Conservation (phyloP, 2,888 invertebrate species). For the Athalia cordata region DNA sequence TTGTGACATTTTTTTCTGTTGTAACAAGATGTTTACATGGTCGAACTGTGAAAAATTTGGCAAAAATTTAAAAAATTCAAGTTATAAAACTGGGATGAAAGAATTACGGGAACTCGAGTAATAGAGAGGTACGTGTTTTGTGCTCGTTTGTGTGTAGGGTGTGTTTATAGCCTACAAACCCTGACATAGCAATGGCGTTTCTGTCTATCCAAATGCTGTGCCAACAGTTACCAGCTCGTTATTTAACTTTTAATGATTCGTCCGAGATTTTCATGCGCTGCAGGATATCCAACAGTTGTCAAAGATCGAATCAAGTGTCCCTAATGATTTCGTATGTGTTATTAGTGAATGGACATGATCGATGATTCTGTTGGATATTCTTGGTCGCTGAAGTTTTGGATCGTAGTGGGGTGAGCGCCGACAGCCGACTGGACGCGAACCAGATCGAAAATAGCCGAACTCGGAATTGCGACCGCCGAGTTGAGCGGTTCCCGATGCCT, state of each 20-base stretch:
- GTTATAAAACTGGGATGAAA: slow-evolving; percentile 65
- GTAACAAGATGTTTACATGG: slow-evolving; percentile 75
- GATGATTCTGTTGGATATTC: slow-evolving; percentile 34
- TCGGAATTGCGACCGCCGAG: too few relatives aligned
- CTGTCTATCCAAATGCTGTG: slow-evolving; percentile 51
- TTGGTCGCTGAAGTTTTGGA: slow-evolving; percentile 28
- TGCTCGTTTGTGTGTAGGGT: slow-evolving; percentile 57
- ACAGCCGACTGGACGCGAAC: slow-evolving; percentile 48
- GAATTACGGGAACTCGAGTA: slow-evolving; percentile 64
- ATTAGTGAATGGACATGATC: slow-evolving; percentile 23
- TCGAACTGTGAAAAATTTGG: slow-evolving; percentile 72
- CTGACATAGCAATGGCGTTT: slow-evolving; percentile 72
- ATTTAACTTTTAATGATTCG: not conserved
- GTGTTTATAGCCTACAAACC: slow-evolving; percentile 72
- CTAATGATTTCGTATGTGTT: slow-evolving; percentile 6
- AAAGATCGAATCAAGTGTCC: not conserved
- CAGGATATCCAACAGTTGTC: not conserved
- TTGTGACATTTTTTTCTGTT: slow-evolving; percentile 75
- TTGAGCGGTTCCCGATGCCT: too few relatives aligned
- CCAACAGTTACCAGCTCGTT: not conserved
- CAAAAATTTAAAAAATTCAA: slow-evolving; percentile 64
- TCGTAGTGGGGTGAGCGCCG: slow-evolving; percentile 57
- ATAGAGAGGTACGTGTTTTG: slow-evolving; percentile 61
- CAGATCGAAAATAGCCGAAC: too few relatives aligned
- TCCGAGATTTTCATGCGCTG: not conserved